Evolutionary conservation across 1,140 invertebrate genomes (phyloP).

Genomic region (Saccostrea cuccullata): DNA sequence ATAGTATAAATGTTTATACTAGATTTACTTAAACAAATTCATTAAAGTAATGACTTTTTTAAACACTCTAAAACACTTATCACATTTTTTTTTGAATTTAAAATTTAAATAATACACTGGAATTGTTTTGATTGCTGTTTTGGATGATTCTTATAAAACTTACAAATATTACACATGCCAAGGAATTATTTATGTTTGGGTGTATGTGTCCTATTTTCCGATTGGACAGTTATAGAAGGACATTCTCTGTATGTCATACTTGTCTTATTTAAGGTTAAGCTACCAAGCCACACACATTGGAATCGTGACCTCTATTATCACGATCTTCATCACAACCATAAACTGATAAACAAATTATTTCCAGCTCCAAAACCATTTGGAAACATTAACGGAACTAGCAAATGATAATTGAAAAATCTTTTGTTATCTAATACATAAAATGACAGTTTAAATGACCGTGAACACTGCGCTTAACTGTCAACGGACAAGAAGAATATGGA

Average conservation of each 20-base stretch:
- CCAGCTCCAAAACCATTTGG: slow-evolving; percentile 29
- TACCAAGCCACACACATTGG: slow-evolving; percentile 1
- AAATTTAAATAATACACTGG: no score
- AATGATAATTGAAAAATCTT: slow-evolving; percentile 36
- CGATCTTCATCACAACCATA: not conserved
- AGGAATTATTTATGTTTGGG: no score
- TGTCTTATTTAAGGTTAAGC: not conserved
- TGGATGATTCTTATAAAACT: no score
- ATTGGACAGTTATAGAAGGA: not conserved
- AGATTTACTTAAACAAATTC: no score
- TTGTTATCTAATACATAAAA: slow-evolving; percentile 37
- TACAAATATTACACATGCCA: no score
- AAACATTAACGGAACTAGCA: slow-evolving; percentile 33
- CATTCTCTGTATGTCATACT: not conserved
- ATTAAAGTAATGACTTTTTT: no score
- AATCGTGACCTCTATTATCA: not conserved
- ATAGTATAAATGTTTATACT: no score
- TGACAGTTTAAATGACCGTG: slow-evolving; percentile 35
- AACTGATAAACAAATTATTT: slow-evolving; percentile 27
- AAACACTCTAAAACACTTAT: no score
- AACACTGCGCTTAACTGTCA: slow-evolving; percentile 13
- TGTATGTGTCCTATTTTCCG: no score
- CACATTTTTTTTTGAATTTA: no score
- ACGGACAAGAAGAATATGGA: slow-evolving; percentile 35
- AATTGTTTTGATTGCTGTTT: no score